These are phyloP conservation scores for Nothoprocta perdicaria DNA, from an alignment of 2,113 vertebrate species.

Conservation along the genomic window DNA sequence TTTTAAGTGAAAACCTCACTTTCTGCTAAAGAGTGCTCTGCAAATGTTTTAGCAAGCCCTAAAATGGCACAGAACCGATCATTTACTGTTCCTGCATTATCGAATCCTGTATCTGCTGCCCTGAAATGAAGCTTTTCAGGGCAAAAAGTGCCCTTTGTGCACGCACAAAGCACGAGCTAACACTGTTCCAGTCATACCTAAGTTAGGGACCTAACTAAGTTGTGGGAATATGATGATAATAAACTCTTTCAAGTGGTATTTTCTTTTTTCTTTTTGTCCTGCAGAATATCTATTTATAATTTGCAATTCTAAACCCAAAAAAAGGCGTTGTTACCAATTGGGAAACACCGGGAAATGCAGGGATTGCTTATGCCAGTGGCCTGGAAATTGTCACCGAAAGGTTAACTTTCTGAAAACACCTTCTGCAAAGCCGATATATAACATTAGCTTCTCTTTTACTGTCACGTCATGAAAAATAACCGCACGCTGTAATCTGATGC, in stretches of 20 bases:
- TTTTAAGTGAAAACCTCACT: neutral
- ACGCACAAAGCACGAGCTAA: neutral
- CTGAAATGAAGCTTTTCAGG: neutral
- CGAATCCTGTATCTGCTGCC: neutral
- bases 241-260: neutral
- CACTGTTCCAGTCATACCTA: rapidly evolving
- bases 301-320: neutral
- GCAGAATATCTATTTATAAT: neutral
- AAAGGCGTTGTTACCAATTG: neutral
- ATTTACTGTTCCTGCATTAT: slow-evolving; percentile 5
- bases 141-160: neutral
- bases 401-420: neutral
- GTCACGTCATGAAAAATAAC: neutral
- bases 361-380: neutral
- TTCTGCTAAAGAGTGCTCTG: slow-evolving; percentile 5
- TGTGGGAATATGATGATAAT: neutral
- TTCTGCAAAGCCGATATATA: neutral
- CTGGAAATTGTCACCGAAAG: slow-evolving; percentile 7
- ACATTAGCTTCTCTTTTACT: slow-evolving; percentile 26
- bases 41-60: neutral
- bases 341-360: neutral
- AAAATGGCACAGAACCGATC: neutral
- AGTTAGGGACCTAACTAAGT: neutral
- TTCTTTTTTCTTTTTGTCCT: neutral
- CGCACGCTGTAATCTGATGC: neutral